These are phyloP conservation scores for Amitus sp. DNA, from an alignment of 2,888 invertebrate genomes.

Conservation along the genomic window DNA sequence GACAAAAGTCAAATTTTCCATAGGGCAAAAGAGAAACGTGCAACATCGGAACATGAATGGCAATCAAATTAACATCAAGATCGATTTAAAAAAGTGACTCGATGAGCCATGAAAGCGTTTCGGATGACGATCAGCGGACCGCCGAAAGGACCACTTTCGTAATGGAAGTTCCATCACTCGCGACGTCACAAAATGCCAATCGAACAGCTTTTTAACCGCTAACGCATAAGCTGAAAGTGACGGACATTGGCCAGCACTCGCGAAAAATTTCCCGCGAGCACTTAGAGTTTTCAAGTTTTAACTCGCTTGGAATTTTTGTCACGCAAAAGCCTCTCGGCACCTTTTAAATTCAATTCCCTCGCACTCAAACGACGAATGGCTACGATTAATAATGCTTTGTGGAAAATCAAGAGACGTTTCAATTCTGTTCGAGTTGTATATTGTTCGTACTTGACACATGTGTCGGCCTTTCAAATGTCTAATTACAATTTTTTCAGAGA, in stretches of 20 bases:
- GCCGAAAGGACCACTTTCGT: slow-evolving; percentile 36
- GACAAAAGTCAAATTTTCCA: no score
- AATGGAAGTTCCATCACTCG: no score
- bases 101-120: slow-evolving; percentile 48
- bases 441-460: slow-evolving; percentile 27
- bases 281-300: slow-evolving; percentile 38
- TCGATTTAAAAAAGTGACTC: slow-evolving; percentile 28
- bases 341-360: slow-evolving; percentile 37
- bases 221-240: slow-evolving; percentile 32
- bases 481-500: no score
- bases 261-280: no score
- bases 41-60: no score
- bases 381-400: not conserved
- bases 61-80: no score
- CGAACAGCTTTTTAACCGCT: slow-evolving; percentile 44
- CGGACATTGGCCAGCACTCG: no score
- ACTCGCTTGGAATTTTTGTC: slow-evolving; percentile 37
- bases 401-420: slow-evolving; percentile 23
- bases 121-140: slow-evolving; percentile 48
- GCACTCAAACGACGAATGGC: not conserved
- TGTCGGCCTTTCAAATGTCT: no score
- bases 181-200: slow-evolving; percentile 56
- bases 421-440: slow-evolving; percentile 14
- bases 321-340: slow-evolving; percentile 30
- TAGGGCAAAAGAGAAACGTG: no score